Base-by-base conservation (phyloP, 1,140 invertebrate species). In the Drosophila kikkawai region DNA sequence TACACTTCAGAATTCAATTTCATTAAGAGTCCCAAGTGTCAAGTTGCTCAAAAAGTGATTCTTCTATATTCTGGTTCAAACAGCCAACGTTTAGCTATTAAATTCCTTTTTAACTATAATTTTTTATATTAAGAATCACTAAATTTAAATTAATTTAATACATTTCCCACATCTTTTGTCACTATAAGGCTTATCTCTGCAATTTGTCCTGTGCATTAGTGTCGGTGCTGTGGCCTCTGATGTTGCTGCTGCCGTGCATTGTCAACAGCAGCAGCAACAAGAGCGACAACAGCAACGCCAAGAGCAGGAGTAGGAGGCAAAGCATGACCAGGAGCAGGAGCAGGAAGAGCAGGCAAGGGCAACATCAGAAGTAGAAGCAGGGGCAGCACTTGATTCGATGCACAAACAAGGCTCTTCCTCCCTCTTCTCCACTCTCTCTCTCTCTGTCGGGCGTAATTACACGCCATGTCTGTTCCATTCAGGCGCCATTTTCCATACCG, bases 361-460 rank as follows among this genome's bases (percentile, higher is more conserved):
- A 42, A 37, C 55, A 57, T 41, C 36, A 57, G 45, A 42, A 64
- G 19, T 64, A 68, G 41, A 67, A 51, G 15, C 51, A 37, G 19
- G 48, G 50, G 17, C 42, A 73, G 55, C 73, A 73, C 80, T 88
- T 90, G 84, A 88, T 88, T 88, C 82, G 70, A 87, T 90, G 80
- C 84, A 84, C 85, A 88, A 90, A 90, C 80, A 87, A 73, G 71
- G 66, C 47, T 64, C 53, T 8, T 48, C 44, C 61, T 55, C 13
- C 55, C 39, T 3, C 42, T 8, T 17, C 37, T 29, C 5, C 5
- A 29, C 32, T 8, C 51, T n/a, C 36, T 22, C 37, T 1, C 45
- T 36, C 26, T 48, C 36, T 64, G 59, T 79, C 76, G 47, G 44
- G 51, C 75, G 76, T 79, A 79, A 79, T 79, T 79, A 79, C 76